Conservation (phyloP, 2,888 invertebrate species). For the Clivina fossor region DNA sequence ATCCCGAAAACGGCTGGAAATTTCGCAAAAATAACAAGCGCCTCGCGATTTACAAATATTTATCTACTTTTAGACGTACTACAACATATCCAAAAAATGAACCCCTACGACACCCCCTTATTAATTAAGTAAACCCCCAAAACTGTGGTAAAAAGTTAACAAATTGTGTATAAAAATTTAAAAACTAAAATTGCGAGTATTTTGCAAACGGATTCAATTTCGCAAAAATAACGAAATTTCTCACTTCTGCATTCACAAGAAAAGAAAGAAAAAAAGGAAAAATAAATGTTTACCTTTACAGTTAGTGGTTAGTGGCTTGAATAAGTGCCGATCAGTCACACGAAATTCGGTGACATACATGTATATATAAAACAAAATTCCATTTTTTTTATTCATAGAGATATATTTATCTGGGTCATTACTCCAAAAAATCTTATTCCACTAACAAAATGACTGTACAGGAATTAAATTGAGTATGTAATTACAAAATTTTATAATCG, state of each 20-base stretch:
- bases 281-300: slow-evolving; percentile 2
- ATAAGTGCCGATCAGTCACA: background rate
- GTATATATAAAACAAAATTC: background rate
- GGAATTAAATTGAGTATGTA: background rate
- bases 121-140: too few relatives aligned
- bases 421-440: background rate
- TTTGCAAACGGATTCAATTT: too few relatives aligned
- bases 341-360: background rate
- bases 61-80: too few relatives aligned
- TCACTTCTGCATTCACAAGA: slow-evolving; percentile 6
- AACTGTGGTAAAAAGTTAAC: too few relatives aligned
- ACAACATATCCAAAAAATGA: too few relatives aligned
- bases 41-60: too few relatives aligned
- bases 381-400: background rate
- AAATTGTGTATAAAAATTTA: too few relatives aligned
- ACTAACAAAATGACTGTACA: background rate
- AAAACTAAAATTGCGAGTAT: too few relatives aligned
- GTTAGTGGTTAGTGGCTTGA: background rate
- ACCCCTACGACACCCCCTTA: too few relatives aligned
- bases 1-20: too few relatives aligned
- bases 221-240: too few relatives aligned
- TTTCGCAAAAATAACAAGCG: too few relatives aligned
- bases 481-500: background rate
- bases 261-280: background rate
- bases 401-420: background rate